Base-by-base conservation (phyloP, 2,113 vertebrate species). In the Ammodytes dubius region DNA sequence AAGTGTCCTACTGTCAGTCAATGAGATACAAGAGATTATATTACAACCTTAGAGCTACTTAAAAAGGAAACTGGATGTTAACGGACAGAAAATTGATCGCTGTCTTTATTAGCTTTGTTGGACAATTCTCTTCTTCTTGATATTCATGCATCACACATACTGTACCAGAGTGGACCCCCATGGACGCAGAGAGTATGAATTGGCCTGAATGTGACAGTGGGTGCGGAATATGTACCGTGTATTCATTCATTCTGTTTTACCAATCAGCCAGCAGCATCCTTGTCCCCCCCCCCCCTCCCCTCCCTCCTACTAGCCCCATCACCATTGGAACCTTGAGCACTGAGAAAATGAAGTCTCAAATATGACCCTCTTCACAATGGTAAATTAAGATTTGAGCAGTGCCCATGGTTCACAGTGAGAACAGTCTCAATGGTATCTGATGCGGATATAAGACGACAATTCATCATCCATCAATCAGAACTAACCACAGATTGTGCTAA, bases 301-400 rank as follows among this genome's bases (percentile, higher is more conserved):
- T 37, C 37, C 49, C n/a, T 39, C 46, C 61, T 45, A 46, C 39
- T 27, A 67, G 19, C 42, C 49, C 52, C 77, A 50, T 75, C 66
- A 87, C 40, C 66, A 70, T 5, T 83, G 83, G 68, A 76, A 79
- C 70, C 70, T 71, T 71, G 50, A 87, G 87, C 83, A 88, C 70
- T 88, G 83, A 90, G 84, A 92, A 89, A 91, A 91, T 92, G 79
- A 85, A 85, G 82, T 80, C 68, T 85, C 74, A 82, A 83, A 89
- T 87, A 88, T 83, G 82, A 89, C 84, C 67, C 73, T 85, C 86
- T 87, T 82, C 80, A 81, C 50, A 61, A 81, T 59, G 71, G 60
- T 66, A 88, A 79, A 85, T 87, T 87, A 75, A 85, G 73, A 90
- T 87, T 84, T 74, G 52, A 81, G 45, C 50, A n/a, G 71, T 79